These are phyloP conservation scores for Rhinichthys klamathensis DNA, from an alignment of 2,113 vertebrate species.

Conservation along the genomic window DNA sequence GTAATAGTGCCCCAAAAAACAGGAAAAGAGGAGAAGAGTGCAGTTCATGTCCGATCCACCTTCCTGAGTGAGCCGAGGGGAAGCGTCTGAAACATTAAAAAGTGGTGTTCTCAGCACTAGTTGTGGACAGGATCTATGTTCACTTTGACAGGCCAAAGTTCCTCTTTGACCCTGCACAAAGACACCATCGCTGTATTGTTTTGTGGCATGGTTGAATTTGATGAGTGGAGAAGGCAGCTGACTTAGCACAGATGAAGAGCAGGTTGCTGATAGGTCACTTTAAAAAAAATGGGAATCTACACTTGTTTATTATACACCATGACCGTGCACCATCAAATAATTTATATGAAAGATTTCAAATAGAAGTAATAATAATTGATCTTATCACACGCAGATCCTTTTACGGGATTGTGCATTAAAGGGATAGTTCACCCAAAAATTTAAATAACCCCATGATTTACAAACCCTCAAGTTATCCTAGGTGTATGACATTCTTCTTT, in stretches of 20 bases:
- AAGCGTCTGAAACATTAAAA: constrained; percentile 70
- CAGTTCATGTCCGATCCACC: constrained; percentile 70
- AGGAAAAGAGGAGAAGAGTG: constrained; percentile 74
- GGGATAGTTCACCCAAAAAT: too few relatives aligned
- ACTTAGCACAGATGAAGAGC: constrained; percentile 33
- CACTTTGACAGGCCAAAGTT: background rate
- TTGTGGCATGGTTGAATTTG: constrained; percentile 4
- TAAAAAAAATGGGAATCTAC: background rate
- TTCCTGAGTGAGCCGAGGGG: constrained; percentile 75
- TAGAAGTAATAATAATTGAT: background rate
- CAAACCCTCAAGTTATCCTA: too few relatives aligned
- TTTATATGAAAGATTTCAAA: background rate
- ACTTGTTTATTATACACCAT: background rate
- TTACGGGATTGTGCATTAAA: background rate
- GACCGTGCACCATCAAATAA: background rate
- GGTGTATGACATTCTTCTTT: too few relatives aligned
- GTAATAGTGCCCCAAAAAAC: constrained; percentile 64
- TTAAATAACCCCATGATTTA: too few relatives aligned
- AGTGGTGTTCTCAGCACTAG: constrained; percentile 74
- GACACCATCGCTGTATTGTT: constrained; percentile 36
- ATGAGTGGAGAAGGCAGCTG: constrained; percentile 34
- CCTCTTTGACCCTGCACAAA: constrained; percentile 38
- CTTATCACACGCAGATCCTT: background rate
- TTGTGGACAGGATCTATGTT: constrained; percentile 57
- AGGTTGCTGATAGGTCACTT: constrained; percentile 19